Conservation (phyloP, 2,797 vertebrate genomes). For the Lepus oiostolus region DNA sequence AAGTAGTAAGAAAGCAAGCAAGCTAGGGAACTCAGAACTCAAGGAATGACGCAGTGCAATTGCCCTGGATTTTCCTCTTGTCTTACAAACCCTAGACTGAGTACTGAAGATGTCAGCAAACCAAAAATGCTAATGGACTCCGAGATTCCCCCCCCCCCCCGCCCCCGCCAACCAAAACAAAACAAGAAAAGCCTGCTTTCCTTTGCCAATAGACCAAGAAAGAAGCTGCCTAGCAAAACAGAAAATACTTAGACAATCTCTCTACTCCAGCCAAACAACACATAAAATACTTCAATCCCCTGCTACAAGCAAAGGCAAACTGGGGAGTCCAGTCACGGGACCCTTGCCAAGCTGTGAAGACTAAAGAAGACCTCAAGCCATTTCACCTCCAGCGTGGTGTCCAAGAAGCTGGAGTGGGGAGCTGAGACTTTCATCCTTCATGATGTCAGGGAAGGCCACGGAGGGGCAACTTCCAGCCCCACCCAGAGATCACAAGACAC, state of each 20-base stretch:
- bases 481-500: background rate
- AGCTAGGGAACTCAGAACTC: background rate
- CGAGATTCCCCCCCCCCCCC: background rate
- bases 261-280: background rate
- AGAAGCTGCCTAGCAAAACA: background rate
- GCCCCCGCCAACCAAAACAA: too few relatives aligned
- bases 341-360: background rate
- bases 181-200: background rate
- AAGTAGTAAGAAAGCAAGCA: background rate
- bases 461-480: background rate
- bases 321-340: background rate
- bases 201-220: background rate
- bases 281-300: background rate
- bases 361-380: too few relatives aligned
- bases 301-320: background rate
- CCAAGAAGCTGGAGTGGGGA: background rate
- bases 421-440: background rate
- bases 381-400: too few relatives aligned
- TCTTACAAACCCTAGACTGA: background rate
- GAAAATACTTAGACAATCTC: background rate
- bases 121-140: background rate
- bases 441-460: background rate
- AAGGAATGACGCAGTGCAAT: background rate
- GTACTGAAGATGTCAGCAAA: background rate
- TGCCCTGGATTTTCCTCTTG: constrained; percentile 17